A percentile compares a stretch with the other conserved stretches of the same genome.
phyloP scores from a whole-genome alignment of 1,140 invertebrate genomes.

The Elymnias hypermnestra region DNA sequence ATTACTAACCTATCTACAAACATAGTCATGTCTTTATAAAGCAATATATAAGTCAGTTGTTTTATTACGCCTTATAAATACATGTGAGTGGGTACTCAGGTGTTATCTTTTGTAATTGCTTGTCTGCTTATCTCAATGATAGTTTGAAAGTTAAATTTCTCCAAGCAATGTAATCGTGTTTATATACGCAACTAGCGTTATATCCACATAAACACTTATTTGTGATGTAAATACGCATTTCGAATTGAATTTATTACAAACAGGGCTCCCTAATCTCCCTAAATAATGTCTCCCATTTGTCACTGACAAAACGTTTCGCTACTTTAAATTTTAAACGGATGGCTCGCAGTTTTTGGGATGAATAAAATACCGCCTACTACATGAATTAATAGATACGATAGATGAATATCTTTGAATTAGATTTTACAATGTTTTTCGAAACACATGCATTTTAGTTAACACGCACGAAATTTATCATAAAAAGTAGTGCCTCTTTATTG shows the following conservation, averaged over 20 bases:
- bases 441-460: not conserved
- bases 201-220: constrained; percentile 11
- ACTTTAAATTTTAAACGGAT: constrained; percentile 38
- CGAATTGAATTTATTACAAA: constrained; percentile 27
- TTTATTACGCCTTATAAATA: not conserved
- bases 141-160: constrained; percentile 3
- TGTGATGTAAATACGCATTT: constrained; percentile 20
- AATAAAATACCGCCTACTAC: constrained; percentile 13
- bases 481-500: not conserved
- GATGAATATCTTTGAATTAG: not conserved
- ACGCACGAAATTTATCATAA: not conserved
- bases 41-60: no score
- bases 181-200: constrained; percentile 1
- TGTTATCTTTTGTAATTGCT: constrained; percentile 4
- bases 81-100: constrained; percentile 4
- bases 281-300: constrained; percentile 38
- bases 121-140: constrained; percentile 2
- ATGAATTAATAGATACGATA: not conserved
- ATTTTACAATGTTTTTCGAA: not conserved
- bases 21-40: not conserved
- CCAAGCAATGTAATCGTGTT: not conserved
- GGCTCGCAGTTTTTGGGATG: constrained; percentile 23
- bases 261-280: constrained; percentile 25
- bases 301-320: constrained; percentile 39
- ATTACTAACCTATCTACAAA: no score